A percentile compares a stretch with the other conserved stretches of the same genome.
These are phyloP conservation scores for Lagorchestes hirsutus DNA, from an alignment of 2,797 vertebrate species.

Conservation along the genomic window DNA sequence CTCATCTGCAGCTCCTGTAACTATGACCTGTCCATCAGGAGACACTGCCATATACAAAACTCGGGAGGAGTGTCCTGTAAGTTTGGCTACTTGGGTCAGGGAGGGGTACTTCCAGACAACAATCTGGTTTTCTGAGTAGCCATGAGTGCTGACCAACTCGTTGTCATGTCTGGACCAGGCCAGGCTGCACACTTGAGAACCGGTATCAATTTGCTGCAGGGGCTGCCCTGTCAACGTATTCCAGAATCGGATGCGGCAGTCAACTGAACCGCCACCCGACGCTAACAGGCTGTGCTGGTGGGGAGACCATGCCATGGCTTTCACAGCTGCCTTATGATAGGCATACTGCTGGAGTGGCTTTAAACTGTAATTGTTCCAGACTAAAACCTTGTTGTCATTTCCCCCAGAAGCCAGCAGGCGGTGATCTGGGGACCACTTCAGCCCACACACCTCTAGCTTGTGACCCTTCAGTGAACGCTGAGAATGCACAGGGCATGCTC, in stretches of 20 bases:
- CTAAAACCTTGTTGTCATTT: no score
- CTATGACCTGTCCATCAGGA: conserved; percentile 97
- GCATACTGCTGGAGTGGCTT: no score
- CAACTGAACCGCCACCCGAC: conserved; percentile 92
- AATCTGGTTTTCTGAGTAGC: conserved; percentile 97
- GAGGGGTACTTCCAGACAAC: conserved; percentile 77
- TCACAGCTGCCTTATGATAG: conserved; percentile 90
- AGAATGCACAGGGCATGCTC: no score
- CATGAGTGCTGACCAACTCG: conserved; percentile 96
- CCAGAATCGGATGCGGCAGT: no score
- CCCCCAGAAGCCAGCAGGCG: no score
- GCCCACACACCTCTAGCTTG: no score
- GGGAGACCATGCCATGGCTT: conserved; percentile 89
- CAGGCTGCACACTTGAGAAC: conserved; percentile 63
- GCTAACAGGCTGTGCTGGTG: conserved; percentile 89
- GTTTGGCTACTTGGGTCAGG: conserved; percentile 81
- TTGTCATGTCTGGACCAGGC: conserved; percentile 98
- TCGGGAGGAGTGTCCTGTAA: conserved; percentile 94
- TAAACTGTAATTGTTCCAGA: no score
- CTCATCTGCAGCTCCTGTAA: conserved; percentile 97
- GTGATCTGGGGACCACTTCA: no score
- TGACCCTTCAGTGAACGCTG: no score
- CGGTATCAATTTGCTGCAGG: background rate
- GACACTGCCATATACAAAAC: conserved; percentile 98
- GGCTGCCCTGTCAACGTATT: background rate